Evolutionary conservation across 2,797 vertebrate species (phyloP), one percentile per base, ranked within the genome.

Genomic region (Pangasius larnaudii): DNA sequence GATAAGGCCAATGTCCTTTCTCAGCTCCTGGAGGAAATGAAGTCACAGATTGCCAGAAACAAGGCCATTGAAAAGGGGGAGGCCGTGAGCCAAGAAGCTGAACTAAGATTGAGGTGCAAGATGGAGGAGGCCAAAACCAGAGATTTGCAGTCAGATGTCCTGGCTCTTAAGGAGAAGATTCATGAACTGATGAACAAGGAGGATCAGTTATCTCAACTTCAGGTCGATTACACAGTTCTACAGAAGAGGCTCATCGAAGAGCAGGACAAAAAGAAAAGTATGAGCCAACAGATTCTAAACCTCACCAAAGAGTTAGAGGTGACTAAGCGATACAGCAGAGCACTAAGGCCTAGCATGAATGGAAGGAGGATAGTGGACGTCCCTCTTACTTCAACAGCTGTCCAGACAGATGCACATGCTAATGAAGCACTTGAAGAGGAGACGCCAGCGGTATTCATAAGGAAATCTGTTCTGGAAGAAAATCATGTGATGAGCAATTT

Each of bases 121-220:
- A 87, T 96, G 84, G 98, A 99, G 92, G 98, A 99, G 91, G 95
- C 95, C 0, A 98, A 94, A 92, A 97, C 93, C 86, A 95, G 96
- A 90, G 97, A 98, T 92, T 95, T 99, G 74, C 97, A 96, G 93
- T 95, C 95, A 0, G 98, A 99, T 88, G 96, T 99, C 65, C 96
- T 96, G 87, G 98, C 98, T n/a, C 96, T 99, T 27, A 99, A 99
- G 89, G 98, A 99, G 94, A 99, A 99, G 91, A 97, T 99, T 88
- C 98, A 99, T 3, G 97, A 99, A 30, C 93, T 99, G 87, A 99
- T 99, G 98, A 98, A 97, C 95, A 98, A 98, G 91, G 98, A 99
- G 93, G 98, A 99, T 91, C 97, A 97, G 92, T 97, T 99, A 53
- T 97, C 98, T 87, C 98, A 99, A 93, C 95, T 99, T 86, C 98